A percentile compares a stretch with the other conserved stretches of the same genome.
Conservation (phyloP, 2,113 vertebrate species). For the Telmatochromis sp. region DNA sequence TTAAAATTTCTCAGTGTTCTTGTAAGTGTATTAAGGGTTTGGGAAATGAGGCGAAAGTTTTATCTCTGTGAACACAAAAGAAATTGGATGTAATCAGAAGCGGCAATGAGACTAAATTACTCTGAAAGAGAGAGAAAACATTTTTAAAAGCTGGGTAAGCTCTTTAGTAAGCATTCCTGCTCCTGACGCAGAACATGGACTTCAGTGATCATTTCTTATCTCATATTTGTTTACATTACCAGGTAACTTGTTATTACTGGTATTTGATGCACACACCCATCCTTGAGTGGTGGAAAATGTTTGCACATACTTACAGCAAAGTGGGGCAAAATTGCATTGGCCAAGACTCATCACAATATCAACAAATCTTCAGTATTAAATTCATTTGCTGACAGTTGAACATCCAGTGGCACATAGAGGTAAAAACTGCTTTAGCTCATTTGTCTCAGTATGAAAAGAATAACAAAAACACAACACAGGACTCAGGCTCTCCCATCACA, state of each 20-base stretch:
- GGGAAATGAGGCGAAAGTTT: not conserved
- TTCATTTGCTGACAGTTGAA: not conserved
- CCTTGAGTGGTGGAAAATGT: not conserved
- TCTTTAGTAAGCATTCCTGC: not conserved
- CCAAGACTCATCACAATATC: not conserved
- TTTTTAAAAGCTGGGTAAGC: not conserved
- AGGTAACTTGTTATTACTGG: not conserved
- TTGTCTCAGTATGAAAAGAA: not conserved
- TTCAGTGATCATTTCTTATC: not conserved
- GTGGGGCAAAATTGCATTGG: not conserved
- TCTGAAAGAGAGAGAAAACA: not conserved
- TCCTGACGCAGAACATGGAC: not conserved
- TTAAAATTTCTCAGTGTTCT: not conserved
- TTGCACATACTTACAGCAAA: not conserved
- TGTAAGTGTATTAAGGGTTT: not conserved
- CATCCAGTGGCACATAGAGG: not conserved
- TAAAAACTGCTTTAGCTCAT: not conserved
- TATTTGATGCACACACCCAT: not conserved
- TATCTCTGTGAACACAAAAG: not conserved
- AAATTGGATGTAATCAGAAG: not conserved
- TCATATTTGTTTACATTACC: not conserved
- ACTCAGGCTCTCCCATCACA: not conserved
- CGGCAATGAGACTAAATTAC: not conserved
- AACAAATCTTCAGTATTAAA: not conserved
- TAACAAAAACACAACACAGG: not conserved